A percentile compares a stretch with the other conserved stretches of the same genome.
phyloP scores from a whole-genome alignment of 1,140 invertebrate species.

The Drosophila takahashii region DNA sequence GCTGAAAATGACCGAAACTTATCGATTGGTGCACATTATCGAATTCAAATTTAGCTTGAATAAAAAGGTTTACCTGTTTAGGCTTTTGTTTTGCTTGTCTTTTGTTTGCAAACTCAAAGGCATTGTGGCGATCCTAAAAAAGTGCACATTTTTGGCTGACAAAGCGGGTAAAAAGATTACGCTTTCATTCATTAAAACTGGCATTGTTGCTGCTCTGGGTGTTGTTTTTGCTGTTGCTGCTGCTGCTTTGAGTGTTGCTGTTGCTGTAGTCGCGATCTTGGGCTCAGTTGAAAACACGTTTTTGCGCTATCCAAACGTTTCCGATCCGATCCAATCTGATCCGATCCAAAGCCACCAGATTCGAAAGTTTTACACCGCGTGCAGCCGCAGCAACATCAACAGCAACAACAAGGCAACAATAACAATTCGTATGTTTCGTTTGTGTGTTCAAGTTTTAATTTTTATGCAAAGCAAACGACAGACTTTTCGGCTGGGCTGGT shows the following conservation, averaged over 20 bases:
- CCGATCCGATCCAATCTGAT: constrained; percentile 24
- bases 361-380: constrained; percentile 68
- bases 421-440: constrained; percentile 59
- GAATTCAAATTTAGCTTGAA: constrained; percentile 1
- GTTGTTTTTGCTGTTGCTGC: constrained; percentile 15
- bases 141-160: constrained; percentile 68
- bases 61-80: neutral
- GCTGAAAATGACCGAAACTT: constrained; percentile 2
- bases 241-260: constrained; percentile 13
- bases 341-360: constrained; percentile 24
- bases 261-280: constrained; percentile 36
- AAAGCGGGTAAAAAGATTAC: constrained; percentile 62
- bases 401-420: constrained; percentile 17
- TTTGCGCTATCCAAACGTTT: constrained; percentile 50
- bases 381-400: constrained; percentile 30
- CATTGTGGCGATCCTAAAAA: constrained; percentile 59
- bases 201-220: constrained; percentile 58
- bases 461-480: constrained; percentile 73
- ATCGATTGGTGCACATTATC: neutral
- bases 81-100: constrained; percentile 41
- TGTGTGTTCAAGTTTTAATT: constrained; percentile 65
- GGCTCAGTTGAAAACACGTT: constrained; percentile 78
- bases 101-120: constrained; percentile 68
- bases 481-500: constrained; percentile 64
- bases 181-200: constrained; percentile 77